These are phyloP conservation scores for Lasiommata megera DNA, from an alignment of 2,888 invertebrate genomes.

Conservation along the genomic window DNA sequence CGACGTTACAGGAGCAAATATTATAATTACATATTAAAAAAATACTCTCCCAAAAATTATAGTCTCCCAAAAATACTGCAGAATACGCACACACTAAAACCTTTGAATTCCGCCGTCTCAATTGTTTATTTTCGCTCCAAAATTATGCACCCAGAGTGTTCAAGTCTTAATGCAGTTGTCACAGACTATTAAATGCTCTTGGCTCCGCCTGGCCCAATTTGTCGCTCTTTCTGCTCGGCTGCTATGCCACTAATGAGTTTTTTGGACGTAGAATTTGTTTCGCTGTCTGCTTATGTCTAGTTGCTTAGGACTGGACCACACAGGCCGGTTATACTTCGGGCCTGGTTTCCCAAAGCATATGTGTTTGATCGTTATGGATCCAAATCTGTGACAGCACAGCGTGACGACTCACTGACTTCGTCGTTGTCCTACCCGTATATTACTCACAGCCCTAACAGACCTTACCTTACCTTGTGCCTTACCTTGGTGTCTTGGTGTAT, in stretches of 20 bases:
- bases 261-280: slow-evolving; percentile 42
- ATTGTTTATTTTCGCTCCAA: slow-evolving; percentile 22
- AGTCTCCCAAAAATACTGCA: neutral
- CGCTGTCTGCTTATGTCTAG: slow-evolving; percentile 31
- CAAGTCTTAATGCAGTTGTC: slow-evolving; percentile 40
- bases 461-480: too few species aligned
- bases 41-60: too few species aligned
- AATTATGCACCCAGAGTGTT: slow-evolving; percentile 29
- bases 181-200: slow-evolving; percentile 41
- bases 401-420: too few species aligned
- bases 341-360: too few species aligned
- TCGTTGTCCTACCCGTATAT: too few species aligned
- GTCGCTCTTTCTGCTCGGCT: slow-evolving; percentile 39
- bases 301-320: neutral
- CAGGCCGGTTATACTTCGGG: neutral
- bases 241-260: slow-evolving; percentile 42
- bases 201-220: slow-evolving; percentile 41
- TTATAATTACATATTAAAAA: too few species aligned
- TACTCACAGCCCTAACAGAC: too few species aligned
- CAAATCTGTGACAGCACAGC: too few species aligned
- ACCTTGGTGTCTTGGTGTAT: too few species aligned
- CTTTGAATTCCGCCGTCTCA: slow-evolving; percentile 14
- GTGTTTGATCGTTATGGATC: too few species aligned
- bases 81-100: too few species aligned
- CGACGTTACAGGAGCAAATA: too few species aligned